These are phyloP conservation scores for Homarus americanus DNA, from an alignment of 1,140 invertebrate species.

Conservation along the genomic window DNA sequence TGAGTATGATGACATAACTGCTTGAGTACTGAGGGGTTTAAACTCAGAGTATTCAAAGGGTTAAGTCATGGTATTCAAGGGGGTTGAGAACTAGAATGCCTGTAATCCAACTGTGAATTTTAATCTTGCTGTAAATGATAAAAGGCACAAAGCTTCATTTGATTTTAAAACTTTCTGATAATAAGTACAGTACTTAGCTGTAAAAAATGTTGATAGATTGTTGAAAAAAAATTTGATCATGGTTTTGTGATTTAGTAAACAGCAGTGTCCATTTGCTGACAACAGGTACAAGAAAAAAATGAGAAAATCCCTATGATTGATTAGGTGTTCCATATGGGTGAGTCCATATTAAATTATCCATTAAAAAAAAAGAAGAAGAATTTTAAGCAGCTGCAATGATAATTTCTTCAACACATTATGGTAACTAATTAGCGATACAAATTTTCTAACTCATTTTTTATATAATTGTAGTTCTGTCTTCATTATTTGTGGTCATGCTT, in stretches of 20 bases:
- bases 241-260: neutral
- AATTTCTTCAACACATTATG: neutral
- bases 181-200: neutral
- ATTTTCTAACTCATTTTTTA: neutral
- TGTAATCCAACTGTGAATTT: neutral
- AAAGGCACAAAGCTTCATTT: too few relatives aligned
- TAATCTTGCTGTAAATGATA: neutral
- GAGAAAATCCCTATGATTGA: neutral
- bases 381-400: neutral
- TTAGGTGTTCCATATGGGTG: neutral
- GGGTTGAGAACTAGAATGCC: slow-evolving; percentile 1
- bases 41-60: too few relatives aligned
- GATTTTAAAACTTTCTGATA: neutral
- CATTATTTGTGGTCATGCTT: neutral
- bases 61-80: too few relatives aligned
- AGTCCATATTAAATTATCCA: neutral
- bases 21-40: too few relatives aligned
- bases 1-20: too few relatives aligned
- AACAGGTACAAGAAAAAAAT: neutral
- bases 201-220: neutral
- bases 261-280: neutral
- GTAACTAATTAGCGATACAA: neutral
- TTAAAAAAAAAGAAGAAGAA: neutral
- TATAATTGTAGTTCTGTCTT: neutral
- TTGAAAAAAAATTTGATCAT: neutral